These are phyloP conservation scores for Dendrocopos noguchii DNA, from an alignment of 2,113 vertebrate species.

Conservation along the genomic window DNA sequence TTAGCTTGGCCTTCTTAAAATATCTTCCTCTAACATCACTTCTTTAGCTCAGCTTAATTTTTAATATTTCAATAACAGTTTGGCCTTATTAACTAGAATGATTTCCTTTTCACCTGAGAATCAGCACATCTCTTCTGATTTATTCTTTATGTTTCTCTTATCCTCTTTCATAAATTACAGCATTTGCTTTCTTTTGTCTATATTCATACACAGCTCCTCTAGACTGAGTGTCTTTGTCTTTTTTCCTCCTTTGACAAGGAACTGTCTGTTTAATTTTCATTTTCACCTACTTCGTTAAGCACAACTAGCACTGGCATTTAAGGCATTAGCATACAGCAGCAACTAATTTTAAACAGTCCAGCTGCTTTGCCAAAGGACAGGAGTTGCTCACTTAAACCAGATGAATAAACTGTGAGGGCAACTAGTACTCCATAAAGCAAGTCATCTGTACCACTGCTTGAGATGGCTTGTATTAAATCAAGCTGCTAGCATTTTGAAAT, in stretches of 20 bases:
- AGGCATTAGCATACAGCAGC: neutral
- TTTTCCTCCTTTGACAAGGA: neutral
- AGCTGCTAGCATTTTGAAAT: neutral
- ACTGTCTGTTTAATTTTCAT: neutral
- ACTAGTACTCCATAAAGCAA: neutral
- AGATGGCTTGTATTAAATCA: neutral
- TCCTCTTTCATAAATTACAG: neutral
- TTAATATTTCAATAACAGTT: neutral
- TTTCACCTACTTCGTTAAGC: neutral
- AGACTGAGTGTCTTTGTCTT: neutral
- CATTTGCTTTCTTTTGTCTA: neutral
- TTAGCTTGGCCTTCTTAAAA: neutral
- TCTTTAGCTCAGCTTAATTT: neutral
- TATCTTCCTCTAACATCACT: neutral
- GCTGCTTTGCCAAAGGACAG: neutral
- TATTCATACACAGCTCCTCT: neutral
- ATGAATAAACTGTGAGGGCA: neutral
- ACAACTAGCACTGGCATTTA: neutral
- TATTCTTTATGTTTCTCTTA: neutral
- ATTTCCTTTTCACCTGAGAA: neutral
- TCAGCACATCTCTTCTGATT: neutral
- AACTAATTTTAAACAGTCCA: neutral
- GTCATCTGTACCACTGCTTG: neutral
- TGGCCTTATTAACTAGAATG: neutral
- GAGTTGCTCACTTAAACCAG: neutral